A percentile compares a stretch with the other conserved stretches of the same genome.
Evolutionary conservation across 2,113 vertebrate genomes (phyloP).

Genomic region (Camelus bactrianus): DNA sequence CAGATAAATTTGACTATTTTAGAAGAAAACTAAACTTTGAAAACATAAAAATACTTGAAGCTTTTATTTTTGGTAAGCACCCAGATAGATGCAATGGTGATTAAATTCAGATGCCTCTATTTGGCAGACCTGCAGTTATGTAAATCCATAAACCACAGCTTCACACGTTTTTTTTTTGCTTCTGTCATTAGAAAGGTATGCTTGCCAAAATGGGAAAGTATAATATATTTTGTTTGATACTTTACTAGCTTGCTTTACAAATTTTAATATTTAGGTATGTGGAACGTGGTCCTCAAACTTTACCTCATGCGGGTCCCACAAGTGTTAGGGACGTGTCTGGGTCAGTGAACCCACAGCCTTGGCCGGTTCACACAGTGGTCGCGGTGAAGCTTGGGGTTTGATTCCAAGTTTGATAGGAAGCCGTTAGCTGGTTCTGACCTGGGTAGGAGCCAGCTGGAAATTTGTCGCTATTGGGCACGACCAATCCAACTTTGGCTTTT

Average conservation of each 20-base stretch:
- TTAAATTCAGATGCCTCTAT: constrained; percentile 31
- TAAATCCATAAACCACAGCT: not conserved
- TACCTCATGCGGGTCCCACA: not conserved
- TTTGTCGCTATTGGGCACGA: not conserved
- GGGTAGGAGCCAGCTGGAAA: not conserved
- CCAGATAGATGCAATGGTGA: not conserved
- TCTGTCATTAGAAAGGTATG: constrained; percentile 16
- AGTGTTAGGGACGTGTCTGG: not conserved
- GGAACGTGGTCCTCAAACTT: not conserved
- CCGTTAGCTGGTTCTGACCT: not conserved
- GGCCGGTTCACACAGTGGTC: not conserved
- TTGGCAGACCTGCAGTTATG: not conserved
- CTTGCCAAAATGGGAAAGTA: not conserved
- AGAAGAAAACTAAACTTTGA: constrained; percentile 2
- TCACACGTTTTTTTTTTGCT: not conserved
- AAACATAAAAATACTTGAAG: not conserved
- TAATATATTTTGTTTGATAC: not conserved
- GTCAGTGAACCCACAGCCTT: not conserved
- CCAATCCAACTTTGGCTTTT: constrained; percentile 2
- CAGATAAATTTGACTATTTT: not conserved
- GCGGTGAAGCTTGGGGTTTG: not conserved
- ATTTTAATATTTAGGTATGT: constrained; percentile 21
- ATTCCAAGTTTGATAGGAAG: not conserved
- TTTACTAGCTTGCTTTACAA: not conserved
- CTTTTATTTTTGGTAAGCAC: constrained; percentile 45